Conservation (phyloP, 2,888 invertebrate species). For the Aphidoletes aphidimyza region DNA sequence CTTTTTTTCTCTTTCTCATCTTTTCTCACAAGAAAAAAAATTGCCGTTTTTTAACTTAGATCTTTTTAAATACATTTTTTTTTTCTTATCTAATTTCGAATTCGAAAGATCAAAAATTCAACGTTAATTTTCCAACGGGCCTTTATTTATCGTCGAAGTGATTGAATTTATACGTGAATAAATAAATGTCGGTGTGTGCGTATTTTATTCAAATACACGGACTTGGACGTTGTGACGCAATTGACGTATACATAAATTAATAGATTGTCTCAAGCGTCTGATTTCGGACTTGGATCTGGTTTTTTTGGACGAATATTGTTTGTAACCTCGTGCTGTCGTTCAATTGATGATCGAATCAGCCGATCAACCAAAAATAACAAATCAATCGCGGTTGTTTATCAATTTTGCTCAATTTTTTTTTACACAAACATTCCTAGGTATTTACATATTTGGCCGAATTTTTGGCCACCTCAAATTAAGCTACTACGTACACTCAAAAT, state of each 20-base stretch:
- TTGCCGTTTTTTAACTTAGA: no score
- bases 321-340: not conserved
- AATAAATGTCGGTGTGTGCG: not conserved
- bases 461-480: not conserved
- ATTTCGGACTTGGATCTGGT: not conserved
- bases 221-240: not conserved
- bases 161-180: not conserved
- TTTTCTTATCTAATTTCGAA: no score
- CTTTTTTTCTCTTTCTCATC: no score
- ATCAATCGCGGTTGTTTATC: not conserved
- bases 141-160: no score
- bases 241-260: slow-evolving; percentile 24
- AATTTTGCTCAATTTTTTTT: not conserved
- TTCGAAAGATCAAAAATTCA: no score
- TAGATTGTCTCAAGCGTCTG: not conserved
- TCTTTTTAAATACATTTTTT: no score
- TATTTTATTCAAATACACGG: not conserved
- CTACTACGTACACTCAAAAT: no score
- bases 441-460: not conserved
- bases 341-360: not conserved
- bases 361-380: not conserved
- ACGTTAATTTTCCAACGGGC: no score
- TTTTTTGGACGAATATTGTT: not conserved
- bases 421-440: not conserved
- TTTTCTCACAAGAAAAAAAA: no score